Evolutionary conservation across 35 echinoderm and acorn worm genomes (phyloP).

Genomic region (Holothuria glaberrima): DNA sequence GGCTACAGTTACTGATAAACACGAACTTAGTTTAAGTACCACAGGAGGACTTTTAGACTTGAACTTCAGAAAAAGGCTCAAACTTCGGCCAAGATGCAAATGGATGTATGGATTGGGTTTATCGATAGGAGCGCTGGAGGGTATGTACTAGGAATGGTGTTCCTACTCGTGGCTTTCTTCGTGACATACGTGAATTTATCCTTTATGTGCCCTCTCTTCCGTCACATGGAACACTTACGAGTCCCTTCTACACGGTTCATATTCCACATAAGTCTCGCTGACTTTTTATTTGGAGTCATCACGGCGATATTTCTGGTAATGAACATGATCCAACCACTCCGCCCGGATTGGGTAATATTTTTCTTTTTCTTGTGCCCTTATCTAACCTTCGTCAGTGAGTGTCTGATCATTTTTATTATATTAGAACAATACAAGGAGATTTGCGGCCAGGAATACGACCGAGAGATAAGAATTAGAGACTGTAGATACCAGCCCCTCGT

Average conservation of each 20-base stretch:
- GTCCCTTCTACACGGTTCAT: slow-evolving; percentile 20
- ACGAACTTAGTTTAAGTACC: too few relatives aligned
- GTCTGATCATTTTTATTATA: neutral
- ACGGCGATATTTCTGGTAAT: slow-evolving; percentile 16
- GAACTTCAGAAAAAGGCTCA: slow-evolving; percentile 96
- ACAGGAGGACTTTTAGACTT: slow-evolving; percentile 12
- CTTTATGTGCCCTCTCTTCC: slow-evolving; percentile 31
- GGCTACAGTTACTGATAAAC: too few relatives aligned
- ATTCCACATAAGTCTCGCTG: slow-evolving; percentile 31
- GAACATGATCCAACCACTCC: neutral
- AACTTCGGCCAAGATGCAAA: slow-evolving; percentile 69
- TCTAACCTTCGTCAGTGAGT: slow-evolving; percentile 8
- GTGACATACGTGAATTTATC: slow-evolving; percentile 21
- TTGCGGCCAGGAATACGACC: slow-evolving; percentile 16
- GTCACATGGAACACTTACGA: slow-evolving; percentile 31
- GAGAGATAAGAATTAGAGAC: slow-evolving; percentile 33
- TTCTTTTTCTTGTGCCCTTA: slow-evolving; percentile 23
- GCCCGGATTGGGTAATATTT: neutral
- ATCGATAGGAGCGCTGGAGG: neutral
- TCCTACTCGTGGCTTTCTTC: slow-evolving; percentile 17
- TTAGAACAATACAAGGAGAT: slow-evolving; percentile 23
- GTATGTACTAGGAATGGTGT: neutral
- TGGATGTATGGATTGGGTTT: slow-evolving; percentile 3
- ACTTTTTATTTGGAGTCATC: slow-evolving; percentile 15
- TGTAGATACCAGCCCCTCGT: slow-evolving; percentile 5